Percentiles rank a stretch among this genome's conserved stretches.
Conservation (phyloP, 2,888 invertebrate species). For the Metopia argyrocephala region DNA sequence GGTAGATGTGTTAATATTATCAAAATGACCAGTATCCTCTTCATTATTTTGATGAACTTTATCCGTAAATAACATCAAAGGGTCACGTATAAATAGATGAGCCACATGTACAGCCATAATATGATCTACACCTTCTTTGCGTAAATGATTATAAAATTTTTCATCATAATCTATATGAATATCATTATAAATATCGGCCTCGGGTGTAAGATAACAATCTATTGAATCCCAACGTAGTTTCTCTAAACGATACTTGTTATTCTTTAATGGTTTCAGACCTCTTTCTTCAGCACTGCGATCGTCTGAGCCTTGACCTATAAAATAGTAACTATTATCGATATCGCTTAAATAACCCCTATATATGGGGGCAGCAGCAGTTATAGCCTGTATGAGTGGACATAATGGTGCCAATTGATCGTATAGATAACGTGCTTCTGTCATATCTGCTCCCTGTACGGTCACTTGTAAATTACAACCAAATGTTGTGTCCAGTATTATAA, state of each 20-base stretch:
- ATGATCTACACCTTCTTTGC: slow-evolving; percentile 94
- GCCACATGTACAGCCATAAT: slow-evolving; percentile 96
- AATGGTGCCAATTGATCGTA: slow-evolving; percentile 98
- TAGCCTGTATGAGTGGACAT: slow-evolving; percentile 97
- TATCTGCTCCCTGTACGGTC: slow-evolving; percentile 96
- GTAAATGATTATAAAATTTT: slow-evolving; percentile 88
- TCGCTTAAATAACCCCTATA: slow-evolving; percentile 96
- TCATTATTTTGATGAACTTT: slow-evolving; percentile 95
- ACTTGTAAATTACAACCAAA: slow-evolving; percentile 98
- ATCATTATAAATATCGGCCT: slow-evolving; percentile 95
- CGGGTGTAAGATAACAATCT: slow-evolving; percentile 95
- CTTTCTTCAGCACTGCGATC: slow-evolving; percentile 98
- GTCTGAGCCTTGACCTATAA: slow-evolving; percentile 82
- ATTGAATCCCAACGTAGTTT: slow-evolving; percentile 99
- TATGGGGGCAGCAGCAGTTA: slow-evolving; percentile 97
- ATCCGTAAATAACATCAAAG: slow-evolving; percentile 96
- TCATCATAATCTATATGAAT: slow-evolving; percentile 92
- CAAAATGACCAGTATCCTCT: slow-evolving; percentile 98
- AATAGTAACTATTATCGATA: slow-evolving; percentile 40
- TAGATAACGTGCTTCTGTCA: slow-evolving; percentile 94
- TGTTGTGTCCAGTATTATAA: slow-evolving; percentile 98
- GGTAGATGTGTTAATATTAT: slow-evolving; percentile 99
- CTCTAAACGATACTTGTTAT: slow-evolving; percentile 89
- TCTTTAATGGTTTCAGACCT: slow-evolving; percentile 85
- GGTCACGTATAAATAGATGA: slow-evolving; percentile 98